Percentiles rank a stretch among this genome's conserved stretches.
Conservation (phyloP, 2,113 vertebrate species). For the Dascyllus trimaculatus region DNA sequence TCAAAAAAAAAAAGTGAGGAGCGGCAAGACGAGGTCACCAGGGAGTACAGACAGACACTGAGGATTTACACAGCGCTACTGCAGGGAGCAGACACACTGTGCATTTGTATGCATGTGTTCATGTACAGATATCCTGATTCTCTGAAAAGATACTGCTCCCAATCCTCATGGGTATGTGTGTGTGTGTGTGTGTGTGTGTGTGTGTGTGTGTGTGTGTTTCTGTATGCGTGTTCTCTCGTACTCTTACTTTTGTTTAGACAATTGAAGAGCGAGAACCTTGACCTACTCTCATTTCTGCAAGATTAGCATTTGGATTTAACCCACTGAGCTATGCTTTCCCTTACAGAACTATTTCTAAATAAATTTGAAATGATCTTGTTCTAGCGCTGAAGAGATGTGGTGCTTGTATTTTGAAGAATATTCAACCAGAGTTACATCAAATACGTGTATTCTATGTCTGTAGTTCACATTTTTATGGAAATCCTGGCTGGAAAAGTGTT, state of each 20-base stretch:
- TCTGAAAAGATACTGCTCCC: slow-evolving; percentile 37
- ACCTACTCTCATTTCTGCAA: slow-evolving; percentile 15
- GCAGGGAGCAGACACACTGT: slow-evolving; percentile 35
- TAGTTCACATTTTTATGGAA: too few relatives aligned
- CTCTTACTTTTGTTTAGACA: slow-evolving; percentile 21
- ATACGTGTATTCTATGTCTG: too few relatives aligned
- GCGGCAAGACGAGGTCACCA: slow-evolving; percentile 63
- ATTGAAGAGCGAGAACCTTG: slow-evolving; percentile 20
- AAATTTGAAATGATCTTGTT: not conserved
- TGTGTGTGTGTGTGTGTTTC: not conserved
- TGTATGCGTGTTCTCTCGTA: too few relatives aligned
- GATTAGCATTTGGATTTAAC: slow-evolving; percentile 1
- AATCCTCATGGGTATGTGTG: not conserved
- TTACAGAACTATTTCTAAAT: not conserved
- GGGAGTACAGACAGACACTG: slow-evolving; percentile 63
- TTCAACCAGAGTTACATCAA: not conserved
- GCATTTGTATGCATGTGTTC: slow-evolving; percentile 52
- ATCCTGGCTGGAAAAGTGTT: too few relatives aligned
- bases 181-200: not conserved
- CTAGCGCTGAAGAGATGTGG: not conserved
- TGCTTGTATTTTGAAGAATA: not conserved
- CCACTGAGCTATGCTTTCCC: slow-evolving; percentile 1
- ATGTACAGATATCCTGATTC: slow-evolving; percentile 40
- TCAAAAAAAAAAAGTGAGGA: slow-evolving; percentile 61
- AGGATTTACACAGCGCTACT: slow-evolving; percentile 35